Base-by-base conservation (phyloP, 2,113 vertebrate species). In the Hemibagrus wyckioides region DNA sequence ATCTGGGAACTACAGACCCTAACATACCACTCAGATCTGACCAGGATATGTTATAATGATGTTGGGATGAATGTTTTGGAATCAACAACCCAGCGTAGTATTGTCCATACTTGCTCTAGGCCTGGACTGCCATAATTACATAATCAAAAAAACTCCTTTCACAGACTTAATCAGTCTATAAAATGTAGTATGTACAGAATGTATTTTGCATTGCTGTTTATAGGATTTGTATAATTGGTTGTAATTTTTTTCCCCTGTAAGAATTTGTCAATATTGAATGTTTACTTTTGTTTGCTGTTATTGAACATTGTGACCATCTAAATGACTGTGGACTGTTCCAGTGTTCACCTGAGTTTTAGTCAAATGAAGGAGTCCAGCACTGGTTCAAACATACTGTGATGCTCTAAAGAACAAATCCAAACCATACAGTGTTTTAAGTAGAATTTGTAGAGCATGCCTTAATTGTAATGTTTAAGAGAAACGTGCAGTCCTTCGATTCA, bases 171-270 rank as follows among this genome's bases (percentile, higher is more conserved):
- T 87, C 56, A 65, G 44, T 82, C 82, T 84, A n/a, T 52, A 88
- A 85, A 92, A 92, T 95, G 92, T 93, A 90, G 92, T 88, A 90
- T 93, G 93, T 88, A 94, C 85, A 86, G 61, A 75, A 19, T 52
- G 15, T 48, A 13, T 84, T 83, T 87, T 85, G 54, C 85, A 85
- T 52, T 83, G 19, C 41, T 82, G 59, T 89, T 75, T 65, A 85
- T 67, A 81, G 59, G 50, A 13, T 79, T 86, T 89, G 84, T 87
- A 83, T 33, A 89, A 79, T 77, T 56, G 76, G 41, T 84, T 89
- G 73, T 83, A 79, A 85, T 86, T 83, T 84, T 86, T 83, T 84
- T 33, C 28, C 1, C n/a, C 71, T 84, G 82, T 82, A 88, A 30
- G 39, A 65, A 73, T 61, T 48, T 87, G 71, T 54, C 80, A 33